Percentiles rank a stretch among this genome's conserved stretches.
phyloP scores from a whole-genome alignment of 2,113 vertebrate species.

The Gulo gulo region DNA sequence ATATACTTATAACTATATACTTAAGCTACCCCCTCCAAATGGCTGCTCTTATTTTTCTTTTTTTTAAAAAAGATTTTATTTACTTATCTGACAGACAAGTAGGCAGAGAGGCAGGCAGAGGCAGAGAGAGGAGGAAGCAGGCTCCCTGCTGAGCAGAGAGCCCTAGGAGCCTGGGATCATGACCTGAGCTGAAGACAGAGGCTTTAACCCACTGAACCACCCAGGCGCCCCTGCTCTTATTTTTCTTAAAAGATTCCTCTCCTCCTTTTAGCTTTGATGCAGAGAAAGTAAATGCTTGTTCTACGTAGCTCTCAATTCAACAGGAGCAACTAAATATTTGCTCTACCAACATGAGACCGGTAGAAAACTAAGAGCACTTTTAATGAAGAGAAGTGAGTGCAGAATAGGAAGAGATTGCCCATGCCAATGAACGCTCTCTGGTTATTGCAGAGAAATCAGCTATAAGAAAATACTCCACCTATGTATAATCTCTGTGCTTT shows the following conservation, averaged over 20 bases:
- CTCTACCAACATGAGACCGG: background rate
- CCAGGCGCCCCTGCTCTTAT: background rate
- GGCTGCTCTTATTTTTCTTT: background rate
- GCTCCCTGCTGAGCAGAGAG: too few relatives aligned
- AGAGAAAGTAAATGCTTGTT: background rate
- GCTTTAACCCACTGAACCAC: too few relatives aligned
- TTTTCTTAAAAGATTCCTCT: background rate
- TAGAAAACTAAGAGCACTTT: background rate
- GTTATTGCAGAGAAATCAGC: background rate
- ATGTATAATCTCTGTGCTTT: background rate
- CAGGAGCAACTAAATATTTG: background rate
- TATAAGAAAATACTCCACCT: background rate
- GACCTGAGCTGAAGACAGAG: too few relatives aligned
- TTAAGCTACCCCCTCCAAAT: background rate
- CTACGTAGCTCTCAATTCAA: slow-evolving; percentile 28
- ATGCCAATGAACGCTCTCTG: background rate
- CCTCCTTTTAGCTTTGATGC: background rate
- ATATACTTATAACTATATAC: background rate
- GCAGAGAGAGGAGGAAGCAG: too few relatives aligned
- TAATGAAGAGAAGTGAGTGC: background rate
- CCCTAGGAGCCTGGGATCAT: too few relatives aligned
- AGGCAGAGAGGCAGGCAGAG: too few relatives aligned
- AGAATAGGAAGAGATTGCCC: background rate
- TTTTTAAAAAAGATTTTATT: background rate
- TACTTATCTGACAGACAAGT: too few relatives aligned